Base-by-base conservation (phyloP, 1,140 invertebrate genomes). In the Reticulitermes speratus region DNA sequence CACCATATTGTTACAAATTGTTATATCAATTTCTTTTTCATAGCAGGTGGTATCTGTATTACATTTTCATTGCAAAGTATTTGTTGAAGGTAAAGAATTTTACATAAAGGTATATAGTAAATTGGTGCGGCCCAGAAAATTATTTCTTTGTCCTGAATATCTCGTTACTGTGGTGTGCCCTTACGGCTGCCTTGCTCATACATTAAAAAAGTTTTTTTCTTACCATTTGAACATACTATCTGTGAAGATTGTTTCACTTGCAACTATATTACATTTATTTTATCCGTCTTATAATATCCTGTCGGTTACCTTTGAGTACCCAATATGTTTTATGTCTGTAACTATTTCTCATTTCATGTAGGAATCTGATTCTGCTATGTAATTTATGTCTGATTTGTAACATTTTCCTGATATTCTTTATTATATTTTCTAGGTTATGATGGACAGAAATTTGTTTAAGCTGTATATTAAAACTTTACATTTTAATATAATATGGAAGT, bases 391-490 rank as follows among this genome's bases (percentile, higher is more conserved):
- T 75, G 65, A 83, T 83, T 83, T 83, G 82, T 48, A 83, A 83
- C 9, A 12, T 9, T 83, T 83, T 2, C 25, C 12, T 44, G 32
- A 44, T 45, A 44, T 9, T 44, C 8, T 23, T 83, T 25, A 21
- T 44, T 83, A 16, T 7, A 45, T 83, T 44, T 83, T 16, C 23
- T 0, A 44, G 82, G 82, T 44, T 83, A 44, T 25, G 45, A 83
- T 83, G 23, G 82, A 44, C 21, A 45, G 45, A 19, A n/a, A 25
- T 48, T 83, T 83, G 45, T 83, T 82, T 25, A 44, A 44, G 44
- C 23, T 44, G 19, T 75, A 75, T 83, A 44, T 83, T 83, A n/a
- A 48, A 25, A 83, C 82, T 83, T 83, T 38, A 83, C 32, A 83
- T 44, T 44, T 25, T 2, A 44, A 25, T 83, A 11, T 48, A 45